Evolutionary conservation across 2,113 vertebrate species (phyloP), one percentile per base, ranked within the genome.

Genomic region (Dasyprocta punctata): DNA sequence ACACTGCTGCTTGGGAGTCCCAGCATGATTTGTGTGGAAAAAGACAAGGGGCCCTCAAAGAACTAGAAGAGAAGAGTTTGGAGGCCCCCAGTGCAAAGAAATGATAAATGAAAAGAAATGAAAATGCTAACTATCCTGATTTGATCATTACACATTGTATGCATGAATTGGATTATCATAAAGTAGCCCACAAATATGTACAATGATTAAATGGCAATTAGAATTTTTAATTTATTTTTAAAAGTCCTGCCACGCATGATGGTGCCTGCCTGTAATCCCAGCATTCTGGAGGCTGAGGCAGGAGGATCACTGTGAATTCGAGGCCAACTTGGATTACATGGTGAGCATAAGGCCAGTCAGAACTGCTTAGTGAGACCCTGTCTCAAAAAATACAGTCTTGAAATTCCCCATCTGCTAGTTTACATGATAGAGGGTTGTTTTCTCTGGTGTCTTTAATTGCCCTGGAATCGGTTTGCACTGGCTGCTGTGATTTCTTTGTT

Each of bases 371-470:
- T 20, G 17, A 69, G 67, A 69, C 67, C 17, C 67, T 69, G 7
- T 69, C 36, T 69, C 67, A 69, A 17, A 69, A 69, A 69, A n/a
- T 36, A 65, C 5, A 65, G 33, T n/a, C 67, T 69, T 69, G 36
- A 69, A 69, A 69, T 41, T 54, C 30, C 22, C 47, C 38, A 94
- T 95, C 47, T 95, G 58, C 73, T 92, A 41, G 41, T 93, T 97
- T 78, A 67, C 80, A 89, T 84, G 78, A 96, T 82, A 97, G 84
- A 96, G 33, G 16, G n/a, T 90, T 98, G 92, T 96, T 98, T 98
- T 96, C 86, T 84, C 80, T 60, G 95, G 92, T 97, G 78, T 77
- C 93, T 98, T 94, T 97, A 98, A 98, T 98, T 98, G 96, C 36
- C 65, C 47, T 67, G 96, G 63, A 94, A 85, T 85, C 95, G 83